A percentile compares a stretch with the other conserved stretches of the same genome.
Conservation (phyloP, 1,140 invertebrate species). For the Pseudachorutes palmiensis region DNA sequence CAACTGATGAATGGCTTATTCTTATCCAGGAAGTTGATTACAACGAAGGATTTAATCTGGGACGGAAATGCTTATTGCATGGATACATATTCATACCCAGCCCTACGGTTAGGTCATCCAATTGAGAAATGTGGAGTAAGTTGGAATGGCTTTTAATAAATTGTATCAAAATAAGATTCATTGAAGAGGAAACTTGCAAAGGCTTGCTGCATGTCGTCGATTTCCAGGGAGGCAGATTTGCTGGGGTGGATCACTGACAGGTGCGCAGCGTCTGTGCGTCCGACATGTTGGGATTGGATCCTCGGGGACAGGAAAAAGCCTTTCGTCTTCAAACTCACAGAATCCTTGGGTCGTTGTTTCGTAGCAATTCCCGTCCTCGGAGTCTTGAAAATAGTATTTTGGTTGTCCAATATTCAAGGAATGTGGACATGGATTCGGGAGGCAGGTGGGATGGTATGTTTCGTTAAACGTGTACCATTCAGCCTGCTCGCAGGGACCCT, state of each 20-base stretch:
- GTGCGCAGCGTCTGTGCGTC: slow-evolving; percentile 11
- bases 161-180: background rate
- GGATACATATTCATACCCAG: slow-evolving; percentile 19
- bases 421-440: slow-evolving; percentile 23
- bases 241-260: slow-evolving; percentile 15
- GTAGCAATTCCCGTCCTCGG: slow-evolving; percentile 27
- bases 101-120: slow-evolving; percentile 13
- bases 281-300: slow-evolving; percentile 29
- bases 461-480: slow-evolving; percentile 24
- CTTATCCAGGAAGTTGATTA: background rate
- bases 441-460: slow-evolving; percentile 10
- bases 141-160: background rate
- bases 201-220: slow-evolving; percentile 10
- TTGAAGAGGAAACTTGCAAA: background rate
- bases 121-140: slow-evolving; percentile 29
- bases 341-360: slow-evolving; percentile 24
- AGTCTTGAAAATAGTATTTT: slow-evolving; percentile 24
- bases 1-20: background rate
- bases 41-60: slow-evolving; percentile 21
- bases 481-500: slow-evolving; percentile 30
- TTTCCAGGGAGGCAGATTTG: slow-evolving; percentile 30
- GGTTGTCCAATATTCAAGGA: slow-evolving; percentile 6
- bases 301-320: slow-evolving; percentile 16
- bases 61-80: slow-evolving; percentile 26
- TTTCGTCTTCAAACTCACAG: slow-evolving; percentile 23